Evolutionary conservation across 2,888 invertebrate species (phyloP), one percentile per base, ranked within the genome.

Genomic region (Lagria hirta): DNA sequence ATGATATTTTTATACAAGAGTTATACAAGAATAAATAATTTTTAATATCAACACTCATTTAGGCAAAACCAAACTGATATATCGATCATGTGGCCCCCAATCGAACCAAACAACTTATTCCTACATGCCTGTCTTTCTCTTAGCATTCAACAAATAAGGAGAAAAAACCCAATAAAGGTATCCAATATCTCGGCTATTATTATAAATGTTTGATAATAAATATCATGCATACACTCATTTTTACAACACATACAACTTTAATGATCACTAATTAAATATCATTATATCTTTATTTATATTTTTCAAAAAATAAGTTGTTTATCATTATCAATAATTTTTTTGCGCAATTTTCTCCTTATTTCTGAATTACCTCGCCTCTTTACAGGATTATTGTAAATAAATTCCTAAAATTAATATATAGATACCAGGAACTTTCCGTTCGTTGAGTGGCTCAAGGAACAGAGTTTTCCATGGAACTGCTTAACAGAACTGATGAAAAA

Each of bases 261-360:
- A 59, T 65, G 62, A 65, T 62, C 62, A 61, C 66, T 65, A 68
- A 59, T 63, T 66, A 66, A 63, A 67, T 68, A 68, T 64, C 61
- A 61, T 65, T 58, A 57, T 57, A 38, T 38, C 22, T 38, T 29
- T 38, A 27, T 36, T 65, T 62, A 64, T 65, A 68, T 68, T 65
- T 69, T 69, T 69, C 69, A 66, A 73, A 72, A 73, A 72, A 73
- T 71, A 71, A 68, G 65, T 68, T 61, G 68, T 64, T n/a, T n/a
- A n/a, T n/a, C n/a, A n/a, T n/a, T n/a, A n/a, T n/a, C n/a, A n/a
- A 52, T 47, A 55, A 55, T 51, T 58, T 59, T 62, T 58, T 57
- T 61, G 53, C n/a, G n/a, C 59, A 54, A 57, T 46, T 50, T 70
- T 69, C 71, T 70, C 69, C 69, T 69, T 63, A 66, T 69, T 69